Evolutionary conservation across 2,797 vertebrate species (phyloP).

Genomic region (Sebastes itinus): DNA sequence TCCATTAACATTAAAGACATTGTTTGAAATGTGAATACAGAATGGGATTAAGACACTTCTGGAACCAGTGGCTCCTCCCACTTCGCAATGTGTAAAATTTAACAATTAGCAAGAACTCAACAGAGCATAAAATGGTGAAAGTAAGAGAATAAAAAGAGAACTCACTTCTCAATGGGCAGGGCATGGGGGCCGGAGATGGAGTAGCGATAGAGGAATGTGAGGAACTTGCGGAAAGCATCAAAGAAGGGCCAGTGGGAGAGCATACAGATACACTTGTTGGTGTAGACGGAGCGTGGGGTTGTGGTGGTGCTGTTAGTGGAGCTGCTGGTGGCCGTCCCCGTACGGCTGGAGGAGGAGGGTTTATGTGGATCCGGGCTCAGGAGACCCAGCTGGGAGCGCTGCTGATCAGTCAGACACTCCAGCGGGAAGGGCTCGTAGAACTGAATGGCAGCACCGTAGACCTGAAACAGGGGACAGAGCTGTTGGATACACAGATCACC

Average conservation of each 20-base stretch:
- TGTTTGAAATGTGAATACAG: no score
- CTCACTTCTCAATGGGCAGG: conserved; percentile 98
- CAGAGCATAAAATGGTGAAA: background rate
- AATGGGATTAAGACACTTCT: background rate
- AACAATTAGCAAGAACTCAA: background rate
- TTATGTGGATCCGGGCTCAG: conserved; percentile 71
- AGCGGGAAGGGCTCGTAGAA: conserved; percentile 91
- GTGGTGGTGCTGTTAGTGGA: background rate
- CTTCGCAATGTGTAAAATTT: background rate
- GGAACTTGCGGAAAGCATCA: conserved; percentile 96
- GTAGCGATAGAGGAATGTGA: conserved; percentile 97
- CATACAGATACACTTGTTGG: conserved; percentile 97
- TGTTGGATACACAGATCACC: background rate
- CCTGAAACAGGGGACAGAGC: conserved; percentile 53
- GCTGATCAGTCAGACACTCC: conserved; percentile 91
- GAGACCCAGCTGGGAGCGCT: conserved; percentile 89
- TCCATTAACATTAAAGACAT: background rate
- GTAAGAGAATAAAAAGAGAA: conserved; percentile 4
- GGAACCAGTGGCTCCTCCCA: background rate
- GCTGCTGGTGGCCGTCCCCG: background rate
- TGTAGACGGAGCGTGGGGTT: conserved; percentile 78
- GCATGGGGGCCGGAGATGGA: conserved; percentile 98
- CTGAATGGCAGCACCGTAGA: conserved; percentile 80
- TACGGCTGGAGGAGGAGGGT: conserved; percentile 41
- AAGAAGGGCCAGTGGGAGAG: conserved; percentile 99